Conservation (phyloP, 2,888 invertebrate species). For the Amblyjoppa fuscipennis region DNA sequence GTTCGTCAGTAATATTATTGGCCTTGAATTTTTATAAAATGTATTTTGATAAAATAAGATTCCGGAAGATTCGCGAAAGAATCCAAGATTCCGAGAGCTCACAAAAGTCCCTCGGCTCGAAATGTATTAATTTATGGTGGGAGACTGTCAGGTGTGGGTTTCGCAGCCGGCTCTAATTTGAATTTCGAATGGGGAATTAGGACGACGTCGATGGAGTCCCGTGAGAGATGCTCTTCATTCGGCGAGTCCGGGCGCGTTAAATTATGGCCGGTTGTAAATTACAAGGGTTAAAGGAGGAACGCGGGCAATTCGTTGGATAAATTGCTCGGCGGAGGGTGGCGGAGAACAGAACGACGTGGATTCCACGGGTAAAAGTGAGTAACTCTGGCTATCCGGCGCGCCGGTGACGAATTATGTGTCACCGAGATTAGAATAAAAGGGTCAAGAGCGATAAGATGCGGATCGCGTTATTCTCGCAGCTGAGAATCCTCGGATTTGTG, state of each 20-base stretch:
- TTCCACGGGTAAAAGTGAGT: not conserved
- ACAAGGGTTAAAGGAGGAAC: conserved; percentile 56
- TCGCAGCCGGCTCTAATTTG: conserved; percentile 62
- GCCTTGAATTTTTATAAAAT: not conserved
- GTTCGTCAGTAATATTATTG: no score
- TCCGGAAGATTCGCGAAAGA: not conserved
- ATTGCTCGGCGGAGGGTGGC: conserved; percentile 20
- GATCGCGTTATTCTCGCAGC: not conserved
- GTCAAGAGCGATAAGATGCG: conserved; percentile 13
- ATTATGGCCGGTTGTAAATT: conserved; percentile 67
- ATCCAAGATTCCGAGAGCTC: not conserved
- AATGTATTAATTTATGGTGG: conserved; percentile 29
- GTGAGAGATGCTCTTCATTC: conserved; percentile 68
- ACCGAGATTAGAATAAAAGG: conserved; percentile 31
- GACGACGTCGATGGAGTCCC: conserved; percentile 64
- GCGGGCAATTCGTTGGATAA: conserved; percentile 51
- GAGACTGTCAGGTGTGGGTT: conserved; percentile 1
- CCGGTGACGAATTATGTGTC: conserved; percentile 1
- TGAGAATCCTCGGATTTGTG: not conserved
- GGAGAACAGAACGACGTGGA: conserved; percentile 16
- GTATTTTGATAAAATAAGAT: not conserved
- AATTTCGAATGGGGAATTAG: conserved; percentile 66
- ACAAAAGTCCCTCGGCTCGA: not conserved
- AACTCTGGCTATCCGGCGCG: not conserved
- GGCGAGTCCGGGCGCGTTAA: conserved; percentile 48